phyloP scores from a whole-genome alignment of 2,797 vertebrate genomes.

The Notolepis coatsorum region DNA sequence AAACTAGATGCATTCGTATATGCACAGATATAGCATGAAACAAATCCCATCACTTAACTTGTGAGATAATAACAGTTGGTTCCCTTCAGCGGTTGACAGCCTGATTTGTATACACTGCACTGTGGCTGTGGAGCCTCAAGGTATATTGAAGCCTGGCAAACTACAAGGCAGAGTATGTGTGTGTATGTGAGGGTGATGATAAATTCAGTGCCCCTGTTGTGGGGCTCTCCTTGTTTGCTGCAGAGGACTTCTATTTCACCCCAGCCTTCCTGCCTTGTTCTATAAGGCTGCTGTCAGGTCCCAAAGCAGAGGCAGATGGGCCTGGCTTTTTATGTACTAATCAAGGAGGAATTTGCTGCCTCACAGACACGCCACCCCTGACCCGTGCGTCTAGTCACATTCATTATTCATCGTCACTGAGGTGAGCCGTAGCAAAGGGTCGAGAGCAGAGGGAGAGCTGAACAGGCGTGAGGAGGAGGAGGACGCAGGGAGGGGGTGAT shows the following conservation, averaged over 20 bases:
- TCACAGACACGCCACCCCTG: conserved; percentile 82
- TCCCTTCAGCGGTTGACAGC: conserved; percentile 38
- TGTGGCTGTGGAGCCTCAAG: conserved; percentile 40
- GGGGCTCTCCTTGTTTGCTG: conserved; percentile 61
- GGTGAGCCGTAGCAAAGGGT: conserved; percentile 76
- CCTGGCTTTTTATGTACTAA: conserved; percentile 83
- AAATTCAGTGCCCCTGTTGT: conserved; percentile 58
- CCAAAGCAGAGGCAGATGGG: conserved; percentile 79
- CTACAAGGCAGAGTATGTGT: conserved; percentile 44
- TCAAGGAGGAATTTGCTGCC: conserved; percentile 86
- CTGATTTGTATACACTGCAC: conserved; percentile 59
- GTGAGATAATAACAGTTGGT: conserved; percentile 37
- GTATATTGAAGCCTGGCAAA: conserved; percentile 48
- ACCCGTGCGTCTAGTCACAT: conserved; percentile 81
- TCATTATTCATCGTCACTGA: conserved; percentile 84
- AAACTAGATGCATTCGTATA: conserved; percentile 33
- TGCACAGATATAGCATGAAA: conserved; percentile 37
- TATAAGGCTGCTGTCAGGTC: conserved; percentile 76
- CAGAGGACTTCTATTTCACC: conserved; percentile 45
- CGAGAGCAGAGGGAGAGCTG: conserved; percentile 50
- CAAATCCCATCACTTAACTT: conserved; percentile 40
- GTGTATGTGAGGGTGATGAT: conserved; percentile 56
- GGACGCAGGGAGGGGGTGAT: conserved; percentile 21
- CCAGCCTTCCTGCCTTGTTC: no score
- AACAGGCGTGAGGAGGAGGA: no score